Evolutionary conservation across 2,113 vertebrate species (phyloP).

Genomic region (Accipiter virgatus): DNA sequence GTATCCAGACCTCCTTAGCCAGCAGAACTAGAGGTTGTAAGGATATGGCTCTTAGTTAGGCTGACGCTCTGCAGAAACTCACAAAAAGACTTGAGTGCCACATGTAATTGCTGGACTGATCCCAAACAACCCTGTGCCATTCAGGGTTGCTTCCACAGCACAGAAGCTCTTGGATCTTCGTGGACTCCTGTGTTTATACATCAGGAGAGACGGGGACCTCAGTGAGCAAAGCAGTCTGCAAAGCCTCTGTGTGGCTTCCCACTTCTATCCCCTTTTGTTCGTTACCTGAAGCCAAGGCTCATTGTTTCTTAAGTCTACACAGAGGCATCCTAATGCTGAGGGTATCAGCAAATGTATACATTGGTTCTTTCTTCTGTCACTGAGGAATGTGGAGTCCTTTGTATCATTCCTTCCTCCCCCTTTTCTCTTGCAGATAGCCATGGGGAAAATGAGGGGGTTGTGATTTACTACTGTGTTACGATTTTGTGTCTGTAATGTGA

Average conservation of each 20-base stretch:
- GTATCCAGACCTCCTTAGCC: not conserved
- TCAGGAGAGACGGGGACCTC: not conserved
- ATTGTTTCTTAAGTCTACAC: conserved; percentile 57
- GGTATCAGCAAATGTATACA: conserved; percentile 61
- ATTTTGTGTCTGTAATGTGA: conserved; percentile 19
- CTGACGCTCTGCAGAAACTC: not conserved
- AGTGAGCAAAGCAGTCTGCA: not conserved
- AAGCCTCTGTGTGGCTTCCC: not conserved
- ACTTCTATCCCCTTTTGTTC: conserved; percentile 37
- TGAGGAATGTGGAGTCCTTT: conserved; percentile 64
- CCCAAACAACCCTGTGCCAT: not conserved
- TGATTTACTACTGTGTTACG: conserved; percentile 31
- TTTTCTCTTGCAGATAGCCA: conserved; percentile 65
- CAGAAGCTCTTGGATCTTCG: not conserved
- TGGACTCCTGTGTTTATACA: not conserved
- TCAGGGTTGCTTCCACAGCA: not conserved
- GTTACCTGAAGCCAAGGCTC: conserved; percentile 41
- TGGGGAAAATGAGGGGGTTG: not conserved
- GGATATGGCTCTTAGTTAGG: not conserved
- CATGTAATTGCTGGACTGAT: not conserved
- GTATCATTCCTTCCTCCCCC: conserved; percentile 37
- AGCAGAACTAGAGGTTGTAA: not conserved
- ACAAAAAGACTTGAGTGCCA: not conserved
- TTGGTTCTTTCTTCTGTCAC: conserved; percentile 60
- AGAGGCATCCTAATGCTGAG: conserved; percentile 61